Evolutionary conservation across 2,888 invertebrate genomes (phyloP), one percentile per base, ranked within the genome.

Genomic region (Autographa pulchrina): DNA sequence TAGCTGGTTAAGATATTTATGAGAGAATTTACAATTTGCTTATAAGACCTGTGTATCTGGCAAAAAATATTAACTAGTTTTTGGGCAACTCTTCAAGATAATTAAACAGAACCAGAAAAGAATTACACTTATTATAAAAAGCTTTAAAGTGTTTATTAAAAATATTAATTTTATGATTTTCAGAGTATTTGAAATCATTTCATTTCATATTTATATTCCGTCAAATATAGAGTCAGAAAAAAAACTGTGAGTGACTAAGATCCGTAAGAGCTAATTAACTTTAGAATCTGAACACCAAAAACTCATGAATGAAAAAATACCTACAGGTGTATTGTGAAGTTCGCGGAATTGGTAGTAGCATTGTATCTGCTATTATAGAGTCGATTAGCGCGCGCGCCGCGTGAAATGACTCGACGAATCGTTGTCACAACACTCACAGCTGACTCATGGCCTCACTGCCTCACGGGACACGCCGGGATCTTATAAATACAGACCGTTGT

Each of bases 321-420:
- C 7, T 56, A 13, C 60, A 59, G 25, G 56, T 68, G 52, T 58
- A 62, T 63, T 52, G 62, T 70, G 64, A 67, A 67, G 61, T 73
- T 79, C 60, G 56, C 54, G 38, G 32, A 68, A 75, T 75, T 43
- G 41, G 56, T 61, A 65, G 11, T 38, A 38, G n/a, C 70, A 65
- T 69, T 67, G 61, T 65, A 62, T 18, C 60, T 61, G 52, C 38
- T 56, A 71, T 59, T 71, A 73, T 65, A 70, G 65, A 61, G 31
- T 18, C 38, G 48, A 77, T 79, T 80, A 68, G 80, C 72, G 82
- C 70, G 81, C 88, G 82, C 74, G 72, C 74, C 66, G 83, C 91
- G 87, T 88, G 87, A 89, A 91, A 89, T 90, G 76, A 82, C 79
- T 69, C 63, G 72, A 82, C 82, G 75, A 80, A 81, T 81, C 80